Conservation (phyloP, 2,797 vertebrate species). For the Betta splendens region DNA sequence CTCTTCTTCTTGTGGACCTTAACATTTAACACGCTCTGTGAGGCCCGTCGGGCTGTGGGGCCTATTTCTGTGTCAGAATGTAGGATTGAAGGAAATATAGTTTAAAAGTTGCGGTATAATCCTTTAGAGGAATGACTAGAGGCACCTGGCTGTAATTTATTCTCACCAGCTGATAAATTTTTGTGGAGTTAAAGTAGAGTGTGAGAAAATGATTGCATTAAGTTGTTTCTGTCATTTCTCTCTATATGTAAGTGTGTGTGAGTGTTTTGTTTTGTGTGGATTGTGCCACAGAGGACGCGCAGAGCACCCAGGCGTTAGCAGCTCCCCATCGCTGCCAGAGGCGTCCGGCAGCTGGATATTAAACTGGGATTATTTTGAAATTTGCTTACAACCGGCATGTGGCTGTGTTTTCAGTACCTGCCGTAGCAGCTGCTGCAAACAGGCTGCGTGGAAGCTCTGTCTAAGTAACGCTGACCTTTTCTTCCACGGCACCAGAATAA, state of each 20-base stretch:
- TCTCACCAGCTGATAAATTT: too few species aligned
- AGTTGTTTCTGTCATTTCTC: constrained; percentile 24
- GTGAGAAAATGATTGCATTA: too few species aligned
- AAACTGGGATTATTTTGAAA: constrained; percentile 47
- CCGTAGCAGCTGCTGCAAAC: constrained; percentile 10
- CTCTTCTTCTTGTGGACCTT: too few species aligned
- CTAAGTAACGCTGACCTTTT: constrained; percentile 24
- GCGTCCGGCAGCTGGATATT: constrained; percentile 64
- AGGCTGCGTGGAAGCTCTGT: constrained; percentile 36
- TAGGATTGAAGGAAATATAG: too few species aligned
- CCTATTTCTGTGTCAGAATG: too few species aligned
- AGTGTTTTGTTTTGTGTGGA: constrained; percentile 44
- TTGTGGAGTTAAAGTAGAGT: too few species aligned
- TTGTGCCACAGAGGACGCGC: constrained; percentile 36
- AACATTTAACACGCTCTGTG: too few species aligned
- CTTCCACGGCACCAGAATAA: too few species aligned
- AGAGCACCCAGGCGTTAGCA: constrained; percentile 52
- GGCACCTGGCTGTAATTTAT: too few species aligned
- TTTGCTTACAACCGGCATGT: constrained; percentile 13
- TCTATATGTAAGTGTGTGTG: constrained; percentile 25
- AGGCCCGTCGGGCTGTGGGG: too few species aligned
- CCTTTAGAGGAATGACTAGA: too few species aligned
- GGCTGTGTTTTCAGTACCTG: constrained; percentile 36
- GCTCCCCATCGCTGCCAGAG: constrained; percentile 67
- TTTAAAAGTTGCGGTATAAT: too few species aligned